A percentile compares a stretch with the other conserved stretches of the same genome.
phyloP scores from a whole-genome alignment of 2,113 vertebrate genomes.

The Caranx ignobilis region DNA sequence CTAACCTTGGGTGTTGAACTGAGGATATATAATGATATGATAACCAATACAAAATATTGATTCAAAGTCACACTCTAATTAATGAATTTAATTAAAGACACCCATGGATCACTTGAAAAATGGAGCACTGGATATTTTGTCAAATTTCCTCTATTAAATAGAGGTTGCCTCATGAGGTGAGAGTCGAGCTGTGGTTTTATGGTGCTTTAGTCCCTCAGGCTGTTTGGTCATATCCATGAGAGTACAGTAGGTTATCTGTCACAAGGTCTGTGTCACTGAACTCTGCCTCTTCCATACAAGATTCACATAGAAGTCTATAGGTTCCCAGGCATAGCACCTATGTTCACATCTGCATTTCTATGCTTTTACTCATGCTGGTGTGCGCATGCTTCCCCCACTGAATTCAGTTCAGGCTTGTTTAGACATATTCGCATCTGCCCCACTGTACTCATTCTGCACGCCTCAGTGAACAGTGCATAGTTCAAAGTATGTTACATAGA shows the following conservation, averaged over 20 bases:
- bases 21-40: neutral
- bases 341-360: neutral
- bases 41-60: neutral
- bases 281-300: neutral
- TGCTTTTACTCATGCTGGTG: neutral
- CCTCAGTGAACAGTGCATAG: conserved; percentile 36
- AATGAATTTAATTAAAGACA: neutral
- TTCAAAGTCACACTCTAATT: neutral
- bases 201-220: neutral
- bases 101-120: neutral
- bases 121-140: neutral
- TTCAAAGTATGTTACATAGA: conserved; percentile 25
- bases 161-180: neutral
- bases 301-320: neutral
- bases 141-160: neutral
- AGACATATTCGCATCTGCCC: conserved; percentile 44
- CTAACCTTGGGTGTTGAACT: neutral
- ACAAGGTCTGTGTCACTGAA: neutral
- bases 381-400: neutral
- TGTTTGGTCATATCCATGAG: neutral
- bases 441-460: conserved; percentile 22
- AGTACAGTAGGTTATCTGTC: neutral
- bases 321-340: neutral
- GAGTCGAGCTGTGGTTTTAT: neutral
- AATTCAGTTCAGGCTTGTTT: conserved; percentile 40